phyloP scores from a whole-genome alignment of 2,888 invertebrate species.

The Empis stercorea region DNA sequence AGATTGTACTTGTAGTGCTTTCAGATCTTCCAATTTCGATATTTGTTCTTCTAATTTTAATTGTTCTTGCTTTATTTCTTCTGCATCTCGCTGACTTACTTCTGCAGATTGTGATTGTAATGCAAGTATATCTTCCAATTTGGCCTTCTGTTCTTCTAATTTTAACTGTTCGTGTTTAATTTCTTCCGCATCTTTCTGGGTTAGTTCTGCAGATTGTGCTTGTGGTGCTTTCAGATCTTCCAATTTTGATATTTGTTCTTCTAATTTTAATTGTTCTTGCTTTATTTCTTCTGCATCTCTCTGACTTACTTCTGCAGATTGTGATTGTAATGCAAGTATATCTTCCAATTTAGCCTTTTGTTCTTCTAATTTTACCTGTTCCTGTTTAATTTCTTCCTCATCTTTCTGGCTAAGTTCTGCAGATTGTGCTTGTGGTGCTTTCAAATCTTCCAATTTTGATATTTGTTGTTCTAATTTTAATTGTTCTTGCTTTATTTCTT shows the following conservation, averaged over 20 bases:
- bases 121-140: too few relatives aligned
- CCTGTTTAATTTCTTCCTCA: too few relatives aligned
- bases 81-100: not conserved
- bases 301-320: not conserved
- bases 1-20: too few relatives aligned
- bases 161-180: too few relatives aligned
- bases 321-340: not conserved
- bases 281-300: too few relatives aligned
- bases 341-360: not conserved
- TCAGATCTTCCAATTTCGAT: not conserved
- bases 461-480: constrained; percentile 12
- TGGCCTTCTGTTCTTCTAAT: too few relatives aligned
- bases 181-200: too few relatives aligned
- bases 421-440: too few relatives aligned
- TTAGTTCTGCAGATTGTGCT: too few relatives aligned
- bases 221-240: too few relatives aligned
- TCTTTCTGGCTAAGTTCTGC: too few relatives aligned
- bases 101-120: not conserved
- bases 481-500: not conserved
- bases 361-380: too few relatives aligned
- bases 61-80: not conserved
- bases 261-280: not conserved
- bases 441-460: constrained; percentile 13
- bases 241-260: not conserved
- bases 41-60: not conserved